Conservation (phyloP, 2,113 vertebrate species). For the Notarius lentiginosus region DNA sequence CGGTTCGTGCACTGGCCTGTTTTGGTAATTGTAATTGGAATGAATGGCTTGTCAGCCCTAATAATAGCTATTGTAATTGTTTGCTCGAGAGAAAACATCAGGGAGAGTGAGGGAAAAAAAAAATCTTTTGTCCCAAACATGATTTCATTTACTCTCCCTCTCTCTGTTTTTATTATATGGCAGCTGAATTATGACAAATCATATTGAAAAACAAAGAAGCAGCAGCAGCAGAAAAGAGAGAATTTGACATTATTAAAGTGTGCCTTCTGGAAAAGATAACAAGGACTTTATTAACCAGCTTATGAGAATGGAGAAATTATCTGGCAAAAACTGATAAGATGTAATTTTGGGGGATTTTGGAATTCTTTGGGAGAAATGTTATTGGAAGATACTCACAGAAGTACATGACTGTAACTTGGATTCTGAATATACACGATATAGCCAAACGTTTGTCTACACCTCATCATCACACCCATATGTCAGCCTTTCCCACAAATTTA, state of each 20-base stretch:
- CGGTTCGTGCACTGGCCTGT: conserved; percentile 50
- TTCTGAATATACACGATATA: neutral
- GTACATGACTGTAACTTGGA: neutral
- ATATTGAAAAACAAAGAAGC: conserved; percentile 8
- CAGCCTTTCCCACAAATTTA: neutral
- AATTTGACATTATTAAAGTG: conserved; percentile 18
- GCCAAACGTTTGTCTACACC: neutral
- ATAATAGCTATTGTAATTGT: conserved; percentile 65
- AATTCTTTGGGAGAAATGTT: neutral
- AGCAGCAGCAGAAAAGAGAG: neutral
- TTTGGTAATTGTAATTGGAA: conserved; percentile 69
- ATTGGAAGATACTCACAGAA: neutral
- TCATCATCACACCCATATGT: neutral
- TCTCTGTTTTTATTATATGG: conserved; percentile 16
- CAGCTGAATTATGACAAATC: conserved; percentile 9
- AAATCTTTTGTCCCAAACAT: conserved; percentile 50
- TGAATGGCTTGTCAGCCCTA: conserved; percentile 71
- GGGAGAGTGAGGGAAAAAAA: conserved; percentile 21
- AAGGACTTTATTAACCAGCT: conserved; percentile 7
- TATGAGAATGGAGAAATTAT: conserved; percentile 1
- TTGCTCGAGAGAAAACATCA: conserved; percentile 23
- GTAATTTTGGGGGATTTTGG: too few species aligned
- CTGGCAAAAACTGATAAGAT: neutral
- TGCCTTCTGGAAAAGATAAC: conserved; percentile 2
- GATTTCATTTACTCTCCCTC: conserved; percentile 45